Evolutionary conservation across 1,140 invertebrate species (phyloP).

Genomic region (Ceratitis capitata): DNA sequence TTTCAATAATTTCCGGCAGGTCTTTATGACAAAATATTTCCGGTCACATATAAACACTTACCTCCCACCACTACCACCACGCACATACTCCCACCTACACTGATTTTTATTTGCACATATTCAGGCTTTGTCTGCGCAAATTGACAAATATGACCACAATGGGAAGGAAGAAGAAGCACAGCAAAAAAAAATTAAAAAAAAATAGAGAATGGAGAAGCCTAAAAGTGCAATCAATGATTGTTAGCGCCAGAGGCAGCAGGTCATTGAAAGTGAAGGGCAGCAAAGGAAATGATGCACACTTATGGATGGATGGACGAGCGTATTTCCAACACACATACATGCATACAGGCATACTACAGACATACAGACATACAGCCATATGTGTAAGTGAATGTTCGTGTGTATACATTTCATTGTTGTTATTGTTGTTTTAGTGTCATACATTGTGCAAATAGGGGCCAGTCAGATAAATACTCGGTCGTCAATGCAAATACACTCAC

Average conservation of each 20-base stretch:
- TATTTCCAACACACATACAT: too few relatives aligned
- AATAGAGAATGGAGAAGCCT: background rate
- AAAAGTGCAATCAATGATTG: background rate
- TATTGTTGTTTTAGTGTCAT: constrained; percentile 26
- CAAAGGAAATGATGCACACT: background rate
- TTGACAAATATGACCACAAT: constrained; percentile 32
- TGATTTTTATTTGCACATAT: constrained; percentile 10
- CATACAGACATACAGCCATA: too few relatives aligned
- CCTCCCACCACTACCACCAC: too few relatives aligned
- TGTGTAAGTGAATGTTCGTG: background rate
- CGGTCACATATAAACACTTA: too few relatives aligned
- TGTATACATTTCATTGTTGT: background rate
- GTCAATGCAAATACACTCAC: background rate
- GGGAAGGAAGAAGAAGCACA: background rate
- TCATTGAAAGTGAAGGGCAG: background rate
- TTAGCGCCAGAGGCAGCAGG: background rate
- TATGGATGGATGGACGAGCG: background rate
- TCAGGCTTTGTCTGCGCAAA: constrained; percentile 22
- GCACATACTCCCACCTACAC: background rate
- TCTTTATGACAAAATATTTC: background rate
- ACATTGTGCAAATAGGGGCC: constrained; percentile 18
- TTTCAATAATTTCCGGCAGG: background rate
- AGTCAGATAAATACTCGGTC: constrained; percentile 30
- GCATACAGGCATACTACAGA: too few relatives aligned
- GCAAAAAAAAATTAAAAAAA: too few relatives aligned